Percentiles rank a stretch among this genome's conserved stretches.
Evolutionary conservation across 2,797 vertebrate genomes (phyloP).

Genomic region (Sebastes oblongus): DNA sequence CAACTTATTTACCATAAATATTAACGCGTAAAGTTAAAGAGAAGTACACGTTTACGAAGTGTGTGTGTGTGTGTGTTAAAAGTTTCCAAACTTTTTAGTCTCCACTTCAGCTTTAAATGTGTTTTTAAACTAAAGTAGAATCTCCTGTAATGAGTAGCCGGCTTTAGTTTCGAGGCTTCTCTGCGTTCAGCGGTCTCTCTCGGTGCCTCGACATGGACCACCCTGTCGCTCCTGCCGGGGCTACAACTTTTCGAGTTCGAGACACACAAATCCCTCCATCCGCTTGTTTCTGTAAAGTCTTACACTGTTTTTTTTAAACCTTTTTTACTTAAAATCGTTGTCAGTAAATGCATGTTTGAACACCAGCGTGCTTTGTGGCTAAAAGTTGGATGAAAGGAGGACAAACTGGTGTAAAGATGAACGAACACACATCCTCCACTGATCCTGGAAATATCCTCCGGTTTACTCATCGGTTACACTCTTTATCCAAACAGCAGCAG

Average conservation of each 20-base stretch:
- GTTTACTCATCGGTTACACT: constrained; percentile 6
- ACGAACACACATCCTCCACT: constrained; percentile 1
- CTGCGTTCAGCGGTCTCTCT: constrained; percentile 9
- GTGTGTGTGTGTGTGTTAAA: not conserved
- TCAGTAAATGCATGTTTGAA: not conserved
- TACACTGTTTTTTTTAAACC: not conserved
- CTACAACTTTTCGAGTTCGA: constrained; percentile 39
- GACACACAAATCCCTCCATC: not conserved
- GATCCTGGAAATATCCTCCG: not conserved
- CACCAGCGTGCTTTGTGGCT: not conserved
- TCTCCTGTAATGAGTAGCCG: not conserved
- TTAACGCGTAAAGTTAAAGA: no score
- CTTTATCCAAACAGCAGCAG: not conserved
- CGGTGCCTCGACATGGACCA: constrained; percentile 42
- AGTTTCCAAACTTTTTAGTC: constrained; percentile 33
- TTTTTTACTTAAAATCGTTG: not conserved
- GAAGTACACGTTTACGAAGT: not conserved
- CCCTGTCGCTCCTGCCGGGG: constrained; percentile 46
- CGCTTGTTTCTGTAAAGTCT: not conserved
- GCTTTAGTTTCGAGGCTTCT: not conserved
- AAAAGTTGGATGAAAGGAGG: constrained; percentile 3
- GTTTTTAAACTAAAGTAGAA: not conserved
- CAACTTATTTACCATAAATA: no score
- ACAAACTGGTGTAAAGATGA: not conserved
- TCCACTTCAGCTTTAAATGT: not conserved